A percentile compares a stretch with the other conserved stretches of the same genome.
phyloP scores from a whole-genome alignment of 2,888 invertebrate genomes.

The Netelia fuscicornis region DNA sequence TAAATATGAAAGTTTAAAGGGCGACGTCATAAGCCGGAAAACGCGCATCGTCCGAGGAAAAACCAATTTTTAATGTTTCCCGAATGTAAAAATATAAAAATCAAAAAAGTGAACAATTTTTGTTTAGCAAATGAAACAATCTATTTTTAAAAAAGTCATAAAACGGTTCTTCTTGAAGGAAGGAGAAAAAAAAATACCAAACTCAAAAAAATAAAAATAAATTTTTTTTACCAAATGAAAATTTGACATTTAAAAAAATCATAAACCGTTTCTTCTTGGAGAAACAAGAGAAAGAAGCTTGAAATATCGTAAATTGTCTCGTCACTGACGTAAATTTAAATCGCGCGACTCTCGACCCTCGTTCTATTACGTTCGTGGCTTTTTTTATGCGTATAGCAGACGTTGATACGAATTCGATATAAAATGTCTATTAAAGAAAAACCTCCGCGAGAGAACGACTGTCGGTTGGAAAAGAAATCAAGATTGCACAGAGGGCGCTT shows the following conservation, averaged over 20 bases:
- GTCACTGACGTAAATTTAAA: conserved; percentile 52
- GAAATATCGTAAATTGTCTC: conserved; percentile 51
- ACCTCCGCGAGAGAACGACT: background rate
- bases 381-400: conserved; percentile 12
- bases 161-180: too few relatives aligned
- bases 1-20: background rate
- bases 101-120: too few relatives aligned
- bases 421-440: background rate
- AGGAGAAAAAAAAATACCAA: too few relatives aligned
- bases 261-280: conserved; percentile 49
- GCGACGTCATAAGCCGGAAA: background rate
- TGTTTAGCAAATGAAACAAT: too few relatives aligned
- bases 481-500: background rate
- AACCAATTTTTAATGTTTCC: background rate
- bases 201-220: too few relatives aligned
- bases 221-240: background rate
- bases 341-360: background rate
- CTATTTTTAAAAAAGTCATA: too few relatives aligned
- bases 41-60: too few relatives aligned
- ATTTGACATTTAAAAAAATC: background rate
- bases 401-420: conserved; percentile 13
- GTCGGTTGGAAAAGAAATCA: conserved; percentile 8
- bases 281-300: conserved; percentile 53
- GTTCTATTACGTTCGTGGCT: conserved; percentile 12
- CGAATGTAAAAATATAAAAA: too few relatives aligned